These are phyloP conservation scores for Gymnosoma rotundatum DNA, from an alignment of 2,888 invertebrate genomes.

Conservation along the genomic window DNA sequence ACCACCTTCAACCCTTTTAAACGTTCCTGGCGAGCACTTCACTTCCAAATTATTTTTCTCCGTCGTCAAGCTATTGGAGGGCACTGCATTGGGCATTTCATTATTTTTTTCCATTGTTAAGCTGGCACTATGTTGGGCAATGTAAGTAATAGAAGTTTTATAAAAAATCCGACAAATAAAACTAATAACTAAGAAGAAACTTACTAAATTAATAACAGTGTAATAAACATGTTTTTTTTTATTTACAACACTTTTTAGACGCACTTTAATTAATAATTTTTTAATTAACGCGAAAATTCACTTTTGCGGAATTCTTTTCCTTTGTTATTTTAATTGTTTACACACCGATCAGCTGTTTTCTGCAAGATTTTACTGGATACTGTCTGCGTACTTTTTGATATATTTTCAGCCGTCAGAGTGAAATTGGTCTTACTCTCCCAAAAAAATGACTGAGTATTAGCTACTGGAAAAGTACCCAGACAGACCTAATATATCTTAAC, in stretches of 20 bases:
- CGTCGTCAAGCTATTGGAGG: conserved; percentile 18
- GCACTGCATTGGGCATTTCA: conserved; percentile 25
- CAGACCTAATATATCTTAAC: too few relatives aligned
- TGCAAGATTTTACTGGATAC: conserved; percentile 42
- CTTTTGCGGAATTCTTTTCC: conserved; percentile 3
- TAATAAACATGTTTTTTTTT: conserved; percentile 20
- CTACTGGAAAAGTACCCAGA: too few relatives aligned
- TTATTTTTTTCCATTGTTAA: conserved; percentile 31
- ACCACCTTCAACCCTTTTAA: too few relatives aligned
- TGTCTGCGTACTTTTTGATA: conserved; percentile 49
- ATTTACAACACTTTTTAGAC: conserved; percentile 12
- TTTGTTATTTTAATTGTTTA: conserved; percentile 30
- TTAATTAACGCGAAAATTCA: background rate
- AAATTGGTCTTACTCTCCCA: conserved; percentile 20
- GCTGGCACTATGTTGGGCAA: conserved; percentile 27
- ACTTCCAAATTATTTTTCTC: too few relatives aligned
- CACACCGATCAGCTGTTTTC: conserved; percentile 46
- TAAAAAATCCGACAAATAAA: conserved; percentile 20
- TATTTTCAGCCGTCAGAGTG: conserved; percentile 21
- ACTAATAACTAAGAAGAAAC: conserved; percentile 27
- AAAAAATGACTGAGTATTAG: conserved; percentile 12
- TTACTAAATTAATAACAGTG: conserved; percentile 28
- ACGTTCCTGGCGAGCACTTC: too few relatives aligned
- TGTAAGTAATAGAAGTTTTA: background rate
- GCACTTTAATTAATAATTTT: background rate